Evolutionary conservation across 2,888 invertebrate genomes (phyloP).

Genomic region (Polyommatus iphigenia): DNA sequence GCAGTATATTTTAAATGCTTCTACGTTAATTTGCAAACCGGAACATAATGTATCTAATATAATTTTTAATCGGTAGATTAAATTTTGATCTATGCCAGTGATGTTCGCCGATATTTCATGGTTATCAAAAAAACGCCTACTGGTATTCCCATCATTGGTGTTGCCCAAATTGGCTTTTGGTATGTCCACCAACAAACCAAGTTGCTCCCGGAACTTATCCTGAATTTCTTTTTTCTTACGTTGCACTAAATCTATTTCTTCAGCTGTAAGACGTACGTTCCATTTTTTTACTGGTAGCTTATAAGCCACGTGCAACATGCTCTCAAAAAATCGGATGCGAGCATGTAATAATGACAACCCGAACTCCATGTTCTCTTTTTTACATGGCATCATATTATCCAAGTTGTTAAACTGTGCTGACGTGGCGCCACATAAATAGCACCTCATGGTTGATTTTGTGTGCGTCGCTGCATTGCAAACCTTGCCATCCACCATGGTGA

Average conservation of each 20-base stretch:
- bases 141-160: slow-evolving; percentile 48
- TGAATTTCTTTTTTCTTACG: slow-evolving; percentile 40
- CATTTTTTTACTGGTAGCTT: slow-evolving; percentile 47
- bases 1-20: slow-evolving; percentile 3
- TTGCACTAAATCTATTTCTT: slow-evolving; percentile 33
- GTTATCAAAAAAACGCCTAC: slow-evolving; percentile 44
- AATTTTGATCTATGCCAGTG: slow-evolving; percentile 42
- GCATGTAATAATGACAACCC: slow-evolving; percentile 47
- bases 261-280: slow-evolving; percentile 38
- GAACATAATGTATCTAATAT: slow-evolving; percentile 23
- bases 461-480: slow-evolving; percentile 48
- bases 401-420: slow-evolving; percentile 49
- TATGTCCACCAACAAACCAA: slow-evolving; percentile 43
- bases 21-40: slow-evolving; percentile 9
- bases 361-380: slow-evolving; percentile 35
- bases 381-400: slow-evolving; percentile 36
- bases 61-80: slow-evolving; percentile 30
- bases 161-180: slow-evolving; percentile 47
- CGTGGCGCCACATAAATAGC: slow-evolving; percentile 48
- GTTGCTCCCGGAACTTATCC: slow-evolving; percentile 38
- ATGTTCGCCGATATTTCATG: slow-evolving; percentile 42
- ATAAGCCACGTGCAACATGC: slow-evolving; percentile 48
- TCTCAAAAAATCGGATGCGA: slow-evolving; percentile 47
- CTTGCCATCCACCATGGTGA: slow-evolving; percentile 49
- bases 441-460: slow-evolving; percentile 48